A percentile compares a stretch with the other conserved stretches of the same genome.
These are phyloP conservation scores for Cephus pygmeus DNA, from an alignment of 2,888 invertebrate genomes.

Conservation along the genomic window DNA sequence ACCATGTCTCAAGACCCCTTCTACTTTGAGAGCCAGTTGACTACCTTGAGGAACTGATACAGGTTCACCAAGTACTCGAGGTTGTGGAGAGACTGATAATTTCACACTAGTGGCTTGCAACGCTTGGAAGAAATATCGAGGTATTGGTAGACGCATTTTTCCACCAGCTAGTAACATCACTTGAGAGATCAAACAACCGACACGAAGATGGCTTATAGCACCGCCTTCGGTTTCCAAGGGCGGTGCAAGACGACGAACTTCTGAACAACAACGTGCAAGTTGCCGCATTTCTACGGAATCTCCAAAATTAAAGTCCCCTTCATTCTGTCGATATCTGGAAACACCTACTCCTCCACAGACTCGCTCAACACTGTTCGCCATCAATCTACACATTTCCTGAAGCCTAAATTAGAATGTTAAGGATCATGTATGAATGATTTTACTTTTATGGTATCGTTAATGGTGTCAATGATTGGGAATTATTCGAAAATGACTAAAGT, in stretches of 20 bases:
- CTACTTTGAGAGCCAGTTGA: slow-evolving; percentile 91
- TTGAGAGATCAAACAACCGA: slow-evolving; percentile 72
- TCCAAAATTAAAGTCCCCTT: slow-evolving; percentile 54
- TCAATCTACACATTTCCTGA: slow-evolving; percentile 82
- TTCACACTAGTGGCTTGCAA: slow-evolving; percentile 86
- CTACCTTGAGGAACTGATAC: slow-evolving; percentile 86
- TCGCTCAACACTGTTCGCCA: slow-evolving; percentile 81
- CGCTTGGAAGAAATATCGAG: slow-evolving; percentile 86
- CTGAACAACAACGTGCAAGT: slow-evolving; percentile 54
- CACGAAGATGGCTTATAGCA: slow-evolving; percentile 58
- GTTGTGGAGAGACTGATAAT: slow-evolving; percentile 84
- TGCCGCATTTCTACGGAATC: slow-evolving; percentile 61
- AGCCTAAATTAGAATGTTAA: slow-evolving; percentile 68
- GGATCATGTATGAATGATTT: slow-evolving; percentile 16
- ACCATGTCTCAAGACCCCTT: slow-evolving; percentile 88
- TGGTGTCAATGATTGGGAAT: neutral
- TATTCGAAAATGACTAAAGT: slow-evolving; percentile 3
- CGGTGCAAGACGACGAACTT: slow-evolving; percentile 60
- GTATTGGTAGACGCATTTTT: slow-evolving; percentile 70
- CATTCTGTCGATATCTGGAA: slow-evolving; percentile 45
- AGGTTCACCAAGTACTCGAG: slow-evolving; percentile 82
- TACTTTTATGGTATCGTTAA: neutral
- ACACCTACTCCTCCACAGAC: slow-evolving; percentile 68
- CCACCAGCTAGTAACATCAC: slow-evolving; percentile 69
- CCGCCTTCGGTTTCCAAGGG: slow-evolving; percentile 58